Evolutionary conservation across 2,113 vertebrate species (phyloP).

Genomic region (Scolopax mira): DNA sequence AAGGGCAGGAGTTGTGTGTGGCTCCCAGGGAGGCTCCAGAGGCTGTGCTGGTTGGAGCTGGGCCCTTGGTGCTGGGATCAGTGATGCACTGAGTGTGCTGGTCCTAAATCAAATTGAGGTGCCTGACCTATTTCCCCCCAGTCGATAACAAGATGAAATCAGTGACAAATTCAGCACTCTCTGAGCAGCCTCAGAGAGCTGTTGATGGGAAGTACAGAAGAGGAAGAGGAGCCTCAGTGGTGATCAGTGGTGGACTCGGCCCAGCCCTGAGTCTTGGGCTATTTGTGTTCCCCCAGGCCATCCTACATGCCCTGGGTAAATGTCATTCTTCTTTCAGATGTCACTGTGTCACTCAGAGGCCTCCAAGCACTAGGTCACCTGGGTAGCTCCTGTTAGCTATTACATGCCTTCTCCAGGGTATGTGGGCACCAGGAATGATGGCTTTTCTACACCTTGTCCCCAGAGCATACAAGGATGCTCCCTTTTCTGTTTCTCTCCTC

Average conservation of each 20-base stretch:
- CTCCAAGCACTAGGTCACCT: background rate
- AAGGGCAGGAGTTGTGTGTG: background rate
- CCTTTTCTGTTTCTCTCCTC: background rate
- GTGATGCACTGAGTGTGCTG: background rate
- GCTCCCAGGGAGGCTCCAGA: background rate
- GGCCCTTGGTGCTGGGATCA: background rate
- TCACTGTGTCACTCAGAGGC: background rate
- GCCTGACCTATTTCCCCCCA: background rate
- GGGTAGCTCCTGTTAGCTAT: background rate
- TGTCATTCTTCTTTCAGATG: background rate
- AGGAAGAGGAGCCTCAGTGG: background rate
- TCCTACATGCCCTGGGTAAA: background rate
- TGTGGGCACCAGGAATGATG: background rate
- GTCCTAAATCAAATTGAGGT: background rate
- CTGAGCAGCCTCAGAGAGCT: background rate
- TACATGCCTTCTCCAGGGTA: background rate
- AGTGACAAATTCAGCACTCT: background rate
- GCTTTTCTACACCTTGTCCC: background rate
- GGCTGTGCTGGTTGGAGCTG: accelerated
- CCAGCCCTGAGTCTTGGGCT: background rate
- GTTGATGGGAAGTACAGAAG: background rate
- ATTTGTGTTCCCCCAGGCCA: background rate
- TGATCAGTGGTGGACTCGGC: background rate
- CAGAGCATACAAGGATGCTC: background rate
- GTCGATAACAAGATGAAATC: background rate